Percentiles rank a stretch among this genome's conserved stretches.
These are phyloP conservation scores for Andrena trimmerana DNA, from an alignment of 2,888 invertebrate genomes.

Conservation along the genomic window DNA sequence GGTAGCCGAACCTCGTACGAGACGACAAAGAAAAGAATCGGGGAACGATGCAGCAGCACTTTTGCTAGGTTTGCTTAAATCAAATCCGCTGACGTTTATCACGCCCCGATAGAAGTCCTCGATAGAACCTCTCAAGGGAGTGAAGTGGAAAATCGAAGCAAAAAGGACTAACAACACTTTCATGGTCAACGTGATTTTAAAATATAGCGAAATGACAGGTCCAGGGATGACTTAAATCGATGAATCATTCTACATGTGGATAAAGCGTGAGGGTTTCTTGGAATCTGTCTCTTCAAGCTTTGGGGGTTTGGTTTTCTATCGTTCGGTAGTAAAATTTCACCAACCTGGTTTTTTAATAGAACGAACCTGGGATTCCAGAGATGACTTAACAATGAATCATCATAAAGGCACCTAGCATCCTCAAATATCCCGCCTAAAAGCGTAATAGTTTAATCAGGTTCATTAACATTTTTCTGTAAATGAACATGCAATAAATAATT, in stretches of 20 bases:
- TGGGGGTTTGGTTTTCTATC: not conserved
- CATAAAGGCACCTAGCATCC: too few relatives aligned
- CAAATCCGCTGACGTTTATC: constrained; percentile 23
- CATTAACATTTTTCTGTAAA: too few relatives aligned
- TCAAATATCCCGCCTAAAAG: too few relatives aligned
- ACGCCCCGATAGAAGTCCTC: not conserved
- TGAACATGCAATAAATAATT: too few relatives aligned
- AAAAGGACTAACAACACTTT: not conserved
- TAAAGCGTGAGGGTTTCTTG: not conserved
- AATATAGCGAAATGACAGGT: not conserved
- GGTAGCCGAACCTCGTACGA: constrained; percentile 28
- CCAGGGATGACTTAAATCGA: not conserved
- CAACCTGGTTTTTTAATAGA: not conserved
- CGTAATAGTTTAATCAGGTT: too few relatives aligned
- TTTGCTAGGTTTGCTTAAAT: constrained; percentile 44
- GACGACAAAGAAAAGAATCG: constrained; percentile 3
- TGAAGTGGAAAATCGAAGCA: not conserved
- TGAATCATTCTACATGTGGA: not conserved
- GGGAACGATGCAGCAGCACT: not conserved
- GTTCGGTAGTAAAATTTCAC: not conserved
- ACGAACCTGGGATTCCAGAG: not conserved
- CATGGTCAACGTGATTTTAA: not conserved
- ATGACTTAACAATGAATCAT: too few relatives aligned
- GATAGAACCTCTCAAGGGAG: not conserved
- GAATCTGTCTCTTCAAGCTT: not conserved